Evolutionary conservation across 1,140 invertebrate species (phyloP).

Genomic region (Drosophila pallidifrons): DNA sequence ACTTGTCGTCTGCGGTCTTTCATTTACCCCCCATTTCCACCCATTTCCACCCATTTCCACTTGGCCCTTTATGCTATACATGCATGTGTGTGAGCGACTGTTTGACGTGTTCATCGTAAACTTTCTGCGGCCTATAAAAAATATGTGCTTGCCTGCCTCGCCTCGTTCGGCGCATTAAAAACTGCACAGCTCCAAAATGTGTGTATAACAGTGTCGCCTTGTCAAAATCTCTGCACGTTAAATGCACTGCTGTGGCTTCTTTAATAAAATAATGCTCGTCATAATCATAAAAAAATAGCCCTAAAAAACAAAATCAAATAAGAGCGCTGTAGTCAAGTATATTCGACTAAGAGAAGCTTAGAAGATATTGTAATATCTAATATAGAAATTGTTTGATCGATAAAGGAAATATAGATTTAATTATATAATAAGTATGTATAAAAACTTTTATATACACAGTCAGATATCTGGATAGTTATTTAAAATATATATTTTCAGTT

Average conservation of each 20-base stretch:
- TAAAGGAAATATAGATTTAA: too few species aligned
- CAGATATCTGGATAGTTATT: too few species aligned
- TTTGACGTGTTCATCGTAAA: constrained; percentile 4
- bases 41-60: too few species aligned
- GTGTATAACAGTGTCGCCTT: neutral
- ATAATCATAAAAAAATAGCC: constrained; percentile 1
- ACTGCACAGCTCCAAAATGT: neutral
- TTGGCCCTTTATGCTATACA: too few species aligned
- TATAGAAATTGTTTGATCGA: too few species aligned
- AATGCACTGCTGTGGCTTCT: constrained; percentile 1
- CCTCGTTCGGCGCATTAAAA: neutral
- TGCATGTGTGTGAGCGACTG: too few species aligned
- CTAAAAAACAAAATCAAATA: neutral
- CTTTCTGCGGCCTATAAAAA: neutral
- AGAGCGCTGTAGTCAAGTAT: neutral
- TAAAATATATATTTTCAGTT: too few species aligned
- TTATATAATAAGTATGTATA: too few species aligned
- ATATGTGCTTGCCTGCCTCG: neutral
- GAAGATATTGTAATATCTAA: too few species aligned
- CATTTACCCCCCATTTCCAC: neutral
- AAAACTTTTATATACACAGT: too few species aligned
- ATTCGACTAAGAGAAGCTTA: neutral
- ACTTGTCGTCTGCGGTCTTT: constrained; percentile 2
- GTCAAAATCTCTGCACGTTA: constrained; percentile 3
- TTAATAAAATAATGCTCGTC: constrained; percentile 1